These are phyloP conservation scores for Drosophila suzukii DNA, from an alignment of 1,140 invertebrate species.

Conservation along the genomic window DNA sequence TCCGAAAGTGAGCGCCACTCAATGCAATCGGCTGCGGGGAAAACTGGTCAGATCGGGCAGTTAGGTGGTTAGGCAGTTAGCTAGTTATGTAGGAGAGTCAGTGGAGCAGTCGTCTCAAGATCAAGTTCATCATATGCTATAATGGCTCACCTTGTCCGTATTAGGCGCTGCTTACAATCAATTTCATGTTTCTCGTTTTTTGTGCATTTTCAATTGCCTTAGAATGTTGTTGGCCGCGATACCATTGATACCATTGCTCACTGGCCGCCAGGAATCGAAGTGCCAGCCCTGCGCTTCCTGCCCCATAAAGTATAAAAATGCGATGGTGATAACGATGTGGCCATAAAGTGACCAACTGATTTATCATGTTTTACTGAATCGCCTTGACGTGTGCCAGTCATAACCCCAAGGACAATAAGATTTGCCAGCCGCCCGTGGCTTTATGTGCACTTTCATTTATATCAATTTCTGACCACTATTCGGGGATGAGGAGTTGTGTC, in stretches of 20 bases:
- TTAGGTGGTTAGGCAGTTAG: constrained; percentile 3
- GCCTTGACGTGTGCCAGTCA: constrained; percentile 59
- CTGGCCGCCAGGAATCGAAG: constrained; percentile 15
- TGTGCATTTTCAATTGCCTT: constrained; percentile 34
- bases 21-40: constrained; percentile 66
- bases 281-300: constrained; percentile 60
- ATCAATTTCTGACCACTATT: constrained; percentile 61
- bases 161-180: constrained; percentile 54
- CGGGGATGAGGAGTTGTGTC: not conserved
- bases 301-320: constrained; percentile 17
- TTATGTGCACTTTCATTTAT: constrained; percentile 74
- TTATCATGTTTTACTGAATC: constrained; percentile 69
- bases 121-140: constrained; percentile 70
- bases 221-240: constrained; percentile 44
- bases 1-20: constrained; percentile 72
- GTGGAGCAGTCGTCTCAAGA: constrained; percentile 66
- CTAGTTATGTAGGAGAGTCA: constrained; percentile 23
- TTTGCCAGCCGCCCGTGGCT: constrained; percentile 41
- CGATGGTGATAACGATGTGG: constrained; percentile 14
- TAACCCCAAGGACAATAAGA: constrained; percentile 58
- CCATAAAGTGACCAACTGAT: constrained; percentile 64
- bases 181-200: constrained; percentile 43
- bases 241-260: constrained; percentile 12
- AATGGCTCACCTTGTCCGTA: constrained; percentile 69
- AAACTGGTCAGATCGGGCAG: constrained; percentile 62